A percentile compares a stretch with the other conserved stretches of the same genome.
phyloP scores from a whole-genome alignment of 1,140 invertebrate genomes.

The Meloidogyne exigua region DNA sequence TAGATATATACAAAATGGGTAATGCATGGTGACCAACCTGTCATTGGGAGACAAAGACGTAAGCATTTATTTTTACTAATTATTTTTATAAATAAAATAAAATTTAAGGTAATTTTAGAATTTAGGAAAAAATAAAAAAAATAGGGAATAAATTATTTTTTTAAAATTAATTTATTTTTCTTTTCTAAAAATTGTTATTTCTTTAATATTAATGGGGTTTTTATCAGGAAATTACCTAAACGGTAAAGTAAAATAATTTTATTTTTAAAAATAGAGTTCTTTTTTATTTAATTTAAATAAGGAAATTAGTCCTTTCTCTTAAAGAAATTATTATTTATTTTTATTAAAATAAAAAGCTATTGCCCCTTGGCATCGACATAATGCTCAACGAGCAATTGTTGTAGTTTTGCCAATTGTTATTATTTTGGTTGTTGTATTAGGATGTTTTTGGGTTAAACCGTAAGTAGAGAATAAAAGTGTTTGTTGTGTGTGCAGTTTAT shows the following conservation, averaged over 20 bases:
- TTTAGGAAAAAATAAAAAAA: no score
- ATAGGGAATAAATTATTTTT: no score
- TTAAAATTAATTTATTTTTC: background rate
- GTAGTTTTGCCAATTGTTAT: background rate
- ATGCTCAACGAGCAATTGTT: background rate
- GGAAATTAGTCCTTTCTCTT: no score
- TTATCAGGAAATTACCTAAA: background rate
- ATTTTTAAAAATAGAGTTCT: no score
- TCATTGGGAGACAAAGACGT: conserved; percentile 55
- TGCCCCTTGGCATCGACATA: background rate
- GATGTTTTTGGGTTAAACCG: conserved; percentile 6
- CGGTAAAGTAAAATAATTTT: background rate
- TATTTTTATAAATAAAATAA: background rate
- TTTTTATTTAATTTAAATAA: background rate
- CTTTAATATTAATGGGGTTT: background rate
- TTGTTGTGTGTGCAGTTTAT: no score
- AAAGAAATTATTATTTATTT: no score
- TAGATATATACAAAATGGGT: conserved; percentile 59
- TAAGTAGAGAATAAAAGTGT: background rate
- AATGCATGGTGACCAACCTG: conserved; percentile 51
- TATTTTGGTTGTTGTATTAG: background rate
- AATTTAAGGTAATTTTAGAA: background rate
- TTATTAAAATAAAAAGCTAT: background rate
- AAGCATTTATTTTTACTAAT: background rate
- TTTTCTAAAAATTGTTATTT: no score